A percentile compares a stretch with the other conserved stretches of the same genome.
Evolutionary conservation across 2,888 invertebrate species (phyloP).

Genomic region (Nomada ruficornis): DNA sequence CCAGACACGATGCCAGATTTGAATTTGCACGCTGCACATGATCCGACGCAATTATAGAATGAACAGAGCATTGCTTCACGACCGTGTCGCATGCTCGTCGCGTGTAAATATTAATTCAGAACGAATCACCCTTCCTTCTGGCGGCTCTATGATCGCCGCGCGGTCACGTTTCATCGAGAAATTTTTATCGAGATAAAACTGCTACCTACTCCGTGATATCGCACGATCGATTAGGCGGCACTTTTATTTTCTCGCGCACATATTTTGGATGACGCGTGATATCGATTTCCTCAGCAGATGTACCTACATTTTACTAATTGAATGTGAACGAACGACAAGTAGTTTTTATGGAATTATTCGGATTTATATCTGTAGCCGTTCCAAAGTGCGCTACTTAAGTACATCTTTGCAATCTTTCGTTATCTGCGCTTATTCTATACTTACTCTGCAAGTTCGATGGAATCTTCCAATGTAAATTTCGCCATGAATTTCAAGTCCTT

Average conservation of each 20-base stretch:
- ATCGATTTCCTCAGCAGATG: no score
- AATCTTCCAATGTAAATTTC: neutral
- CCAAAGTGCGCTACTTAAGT: neutral
- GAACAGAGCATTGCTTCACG: conserved; percentile 47
- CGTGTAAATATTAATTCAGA: conserved; percentile 47
- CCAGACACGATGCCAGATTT: conserved; percentile 37
- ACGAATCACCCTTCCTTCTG: conserved; percentile 1
- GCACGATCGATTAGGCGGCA: neutral
- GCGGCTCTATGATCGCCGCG: neutral
- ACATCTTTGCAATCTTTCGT: neutral
- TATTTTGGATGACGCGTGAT: neutral
- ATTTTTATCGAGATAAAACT: conserved; percentile 4
- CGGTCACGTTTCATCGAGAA: conserved; percentile 6
- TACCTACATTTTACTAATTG: no score
- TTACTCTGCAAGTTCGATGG: neutral
- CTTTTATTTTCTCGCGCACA: no score
- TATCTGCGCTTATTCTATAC: neutral
- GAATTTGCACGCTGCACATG: conserved; percentile 60
- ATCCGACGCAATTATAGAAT: conserved; percentile 50
- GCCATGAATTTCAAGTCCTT: no score
- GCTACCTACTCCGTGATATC: neutral
- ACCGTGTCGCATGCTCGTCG: conserved; percentile 55
- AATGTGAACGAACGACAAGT: neutral
- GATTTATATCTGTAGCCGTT: neutral
- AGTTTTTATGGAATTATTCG: neutral